Evolutionary conservation across 2,113 vertebrate genomes (phyloP), one percentile per base, ranked within the genome.

Genomic region (Sakesphorus luctuosus): DNA sequence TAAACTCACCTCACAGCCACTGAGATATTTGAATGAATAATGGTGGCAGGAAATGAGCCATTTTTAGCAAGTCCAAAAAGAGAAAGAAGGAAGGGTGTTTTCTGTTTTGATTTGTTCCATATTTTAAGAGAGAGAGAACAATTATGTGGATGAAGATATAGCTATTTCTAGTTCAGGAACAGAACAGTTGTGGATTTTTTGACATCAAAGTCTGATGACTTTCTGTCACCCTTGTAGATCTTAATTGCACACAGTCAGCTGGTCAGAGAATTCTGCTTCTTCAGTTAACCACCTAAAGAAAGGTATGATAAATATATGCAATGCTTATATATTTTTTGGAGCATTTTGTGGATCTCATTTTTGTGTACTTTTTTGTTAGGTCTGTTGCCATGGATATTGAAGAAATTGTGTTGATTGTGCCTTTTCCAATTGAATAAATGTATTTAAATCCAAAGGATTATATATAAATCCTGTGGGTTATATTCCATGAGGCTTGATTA

Each of bases 301-400:
- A 52, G 11, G 6, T 28, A 46, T 25, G 75, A 66, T 77, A 77
- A 49, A 80, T 52, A 66, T 29, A 21, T 18, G 6, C 18, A 59
- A 74, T 21, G 33, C 6, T 14, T n/a, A 68, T 16, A 43, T 7
- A 31, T 71, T 72, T 78, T 94, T 63, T 61, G 72, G 36, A 95
- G 50, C 31, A 35, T 77, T 63, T 25, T 87, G 19, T 58, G n/a
- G 35, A 72, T 81, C 49, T 78, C 28, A 43, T 75, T 31, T 53
- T 20, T 13, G 5, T 24, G 21, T 86, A 58, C 3, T 68, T 84
- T 52, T 74, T 83, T 79, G 55, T 96, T 83, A 89, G 47, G 38
- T 93, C 33, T 78, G 29, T 82, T 96, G 68, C 36, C 33, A 92
- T 86, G 20, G n/a, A 78, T 80, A 91, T 81, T 67, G 53, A 89